Base-by-base conservation (phyloP, 2,888 invertebrate genomes). In the Eupithecia vulgata region DNA sequence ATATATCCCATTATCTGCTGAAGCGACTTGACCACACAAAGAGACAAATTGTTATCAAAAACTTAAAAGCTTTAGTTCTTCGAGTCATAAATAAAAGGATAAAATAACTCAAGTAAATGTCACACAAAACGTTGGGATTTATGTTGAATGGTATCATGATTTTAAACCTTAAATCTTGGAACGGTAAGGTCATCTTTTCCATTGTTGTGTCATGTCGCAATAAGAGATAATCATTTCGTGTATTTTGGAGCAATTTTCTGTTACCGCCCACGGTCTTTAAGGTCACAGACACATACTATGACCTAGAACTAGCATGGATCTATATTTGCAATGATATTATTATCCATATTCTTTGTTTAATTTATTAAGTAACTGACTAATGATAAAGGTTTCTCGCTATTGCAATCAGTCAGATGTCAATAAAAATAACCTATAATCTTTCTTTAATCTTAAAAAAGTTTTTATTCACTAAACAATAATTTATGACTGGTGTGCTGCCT, bases 211-310 rank as follows among this genome's bases (percentile, higher is more conserved):
- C 90, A 88, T 86, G 89, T 85, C 79, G 87, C 86, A 87, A 87
- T 90, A 91, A 89, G 89, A 91, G 87, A 91, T 91, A 88, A 92
- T 89, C 84, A 89, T 89, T 90, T 90, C 87, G 89, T 91, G 87
- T 89, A 87, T 92, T 92, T 91, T 90, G 88, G 90, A 90, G 89
- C 88, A 90, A 91, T 91, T 90, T 89, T 83, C 84, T 84, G 83
- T 78, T 80, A 84, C 88, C 88, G 88, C 90, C 89, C 86, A 90
- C 90, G 84, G 81, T 77, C 78, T 79, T 70, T 79, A 78, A 72
- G 77, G 77, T 76, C 76, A 74, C 59, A 30, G n/a, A 25, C 57
- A 68, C 34, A 37, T 68, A 68, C 59, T 37, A 48, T 78, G 73
- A 74, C 74, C 74, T 78, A 78, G 74, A 73, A 73, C 68, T 66